These are phyloP conservation scores for Sarcophaga caerulescens DNA, from an alignment of 2,888 invertebrate genomes.

Conservation along the genomic window DNA sequence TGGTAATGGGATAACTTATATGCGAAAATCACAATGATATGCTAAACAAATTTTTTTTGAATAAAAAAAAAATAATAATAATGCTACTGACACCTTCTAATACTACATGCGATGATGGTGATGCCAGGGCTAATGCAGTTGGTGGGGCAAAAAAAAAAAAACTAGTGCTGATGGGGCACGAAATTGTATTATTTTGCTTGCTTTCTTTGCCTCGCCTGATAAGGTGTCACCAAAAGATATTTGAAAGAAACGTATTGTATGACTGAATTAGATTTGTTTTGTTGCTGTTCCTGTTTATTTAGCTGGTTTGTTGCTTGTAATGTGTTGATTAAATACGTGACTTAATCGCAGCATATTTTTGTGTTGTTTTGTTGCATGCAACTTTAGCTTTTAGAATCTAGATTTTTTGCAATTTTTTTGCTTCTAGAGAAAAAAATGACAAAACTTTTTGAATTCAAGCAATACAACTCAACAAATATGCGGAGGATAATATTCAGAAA, in stretches of 20 bases:
- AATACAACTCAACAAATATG: no score
- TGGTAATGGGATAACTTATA: background rate
- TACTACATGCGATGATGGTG: no score
- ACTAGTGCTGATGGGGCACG: slow-evolving; percentile 42
- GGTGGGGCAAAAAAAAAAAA: background rate
- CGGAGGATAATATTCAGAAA: no score
- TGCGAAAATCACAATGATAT: background rate
- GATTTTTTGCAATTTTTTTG: no score
- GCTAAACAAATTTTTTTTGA: background rate
- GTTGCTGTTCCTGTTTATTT: slow-evolving; percentile 36
- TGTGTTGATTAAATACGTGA: slow-evolving; percentile 80
- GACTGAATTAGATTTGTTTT: background rate
- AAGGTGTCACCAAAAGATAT: slow-evolving; percentile 60
- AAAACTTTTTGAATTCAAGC: no score
- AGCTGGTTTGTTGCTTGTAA: background rate
- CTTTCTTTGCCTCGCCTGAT: slow-evolving; percentile 52
- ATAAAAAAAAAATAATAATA: no score
- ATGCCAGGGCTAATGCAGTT: background rate
- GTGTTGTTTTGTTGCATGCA: slow-evolving; percentile 44
- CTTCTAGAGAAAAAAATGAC: no score
- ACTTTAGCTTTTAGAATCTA: slow-evolving; percentile 11
- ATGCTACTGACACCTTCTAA: no score
- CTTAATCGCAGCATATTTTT: slow-evolving; percentile 73
- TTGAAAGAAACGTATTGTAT: slow-evolving; percentile 7
- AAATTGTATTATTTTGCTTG: slow-evolving; percentile 56